These are phyloP conservation scores for Callosobruchus maculatus DNA, from an alignment of 2,888 invertebrate genomes.

Conservation along the genomic window DNA sequence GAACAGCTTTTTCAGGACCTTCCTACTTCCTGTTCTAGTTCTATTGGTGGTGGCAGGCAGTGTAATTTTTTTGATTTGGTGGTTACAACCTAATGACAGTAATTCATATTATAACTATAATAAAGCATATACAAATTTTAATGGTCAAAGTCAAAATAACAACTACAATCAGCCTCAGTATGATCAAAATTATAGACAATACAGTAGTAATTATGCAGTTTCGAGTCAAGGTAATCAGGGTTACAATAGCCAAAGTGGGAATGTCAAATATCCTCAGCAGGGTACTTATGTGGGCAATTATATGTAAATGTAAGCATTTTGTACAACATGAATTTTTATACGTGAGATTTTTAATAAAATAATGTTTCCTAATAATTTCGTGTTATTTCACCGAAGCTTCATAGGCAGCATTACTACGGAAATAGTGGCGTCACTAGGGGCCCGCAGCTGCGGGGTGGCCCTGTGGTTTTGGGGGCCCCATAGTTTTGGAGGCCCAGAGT, in stretches of 20 bases:
- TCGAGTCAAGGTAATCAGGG: not conserved
- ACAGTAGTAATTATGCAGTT: slow-evolving; percentile 1
- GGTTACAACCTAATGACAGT: slow-evolving; percentile 32
- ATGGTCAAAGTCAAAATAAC: not conserved
- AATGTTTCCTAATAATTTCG: not conserved
- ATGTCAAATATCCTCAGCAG: not conserved
- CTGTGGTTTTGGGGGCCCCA: too few relatives aligned
- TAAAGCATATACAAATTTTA: not conserved
- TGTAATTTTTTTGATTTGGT: slow-evolving; percentile 44
- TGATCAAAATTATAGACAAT: not conserved
- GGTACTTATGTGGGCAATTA: not conserved
- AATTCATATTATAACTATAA: slow-evolving; percentile 2
- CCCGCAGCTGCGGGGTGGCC: too few relatives aligned
- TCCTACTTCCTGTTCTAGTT: slow-evolving; percentile 40
- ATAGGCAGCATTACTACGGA: too few relatives aligned
- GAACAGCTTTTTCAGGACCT: slow-evolving; percentile 41
- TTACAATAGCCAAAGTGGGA: not conserved
- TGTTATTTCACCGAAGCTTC: not conserved
- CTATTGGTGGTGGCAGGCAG: slow-evolving; percentile 35
- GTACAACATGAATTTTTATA: not conserved
- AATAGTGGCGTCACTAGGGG: too few relatives aligned
- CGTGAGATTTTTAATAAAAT: not conserved
- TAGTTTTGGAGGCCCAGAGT: too few relatives aligned
- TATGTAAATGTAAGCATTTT: not conserved
- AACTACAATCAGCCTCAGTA: not conserved